Percentiles rank a stretch among this genome's conserved stretches.
These are phyloP conservation scores for Peromyscus melanophrys DNA, from an alignment of 2,797 vertebrate species.

Conservation along the genomic window DNA sequence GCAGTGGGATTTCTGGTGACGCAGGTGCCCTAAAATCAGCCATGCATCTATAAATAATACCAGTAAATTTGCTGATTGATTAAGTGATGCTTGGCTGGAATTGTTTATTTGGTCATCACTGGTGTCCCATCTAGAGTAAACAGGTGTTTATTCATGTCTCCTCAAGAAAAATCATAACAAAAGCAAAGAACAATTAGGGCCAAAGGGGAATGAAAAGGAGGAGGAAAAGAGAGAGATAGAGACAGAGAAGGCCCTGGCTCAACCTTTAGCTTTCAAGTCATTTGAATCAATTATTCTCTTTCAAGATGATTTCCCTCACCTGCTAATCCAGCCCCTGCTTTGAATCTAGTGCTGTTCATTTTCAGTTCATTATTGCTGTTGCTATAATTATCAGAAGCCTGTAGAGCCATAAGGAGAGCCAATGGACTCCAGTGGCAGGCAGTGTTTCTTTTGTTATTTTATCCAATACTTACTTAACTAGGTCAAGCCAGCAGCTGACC, in stretches of 20 bases:
- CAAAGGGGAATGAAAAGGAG: accelerated
- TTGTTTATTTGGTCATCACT: not conserved
- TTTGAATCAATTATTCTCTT: not conserved
- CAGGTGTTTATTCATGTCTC: not conserved
- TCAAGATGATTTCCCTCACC: not conserved
- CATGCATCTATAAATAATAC: not conserved
- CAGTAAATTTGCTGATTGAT: not conserved
- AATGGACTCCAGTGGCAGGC: not conserved
- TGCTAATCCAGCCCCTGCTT: not conserved
- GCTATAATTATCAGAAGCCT: not conserved
- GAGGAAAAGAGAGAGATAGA: not conserved
- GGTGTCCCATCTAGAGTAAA: not conserved
- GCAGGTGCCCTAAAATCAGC: not conserved
- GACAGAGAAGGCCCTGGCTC: not conserved
- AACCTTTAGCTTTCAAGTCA: not conserved
- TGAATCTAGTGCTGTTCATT: constrained; percentile 1
- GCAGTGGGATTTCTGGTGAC: not conserved
- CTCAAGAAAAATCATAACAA: not conserved
- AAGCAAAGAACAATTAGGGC: not conserved
- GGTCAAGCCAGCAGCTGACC: not conserved
- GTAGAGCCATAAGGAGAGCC: not conserved
- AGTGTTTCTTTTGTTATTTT: not conserved
- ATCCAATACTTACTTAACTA: not conserved
- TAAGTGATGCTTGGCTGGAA: not conserved
- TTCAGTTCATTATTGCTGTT: not conserved